Base-by-base conservation (phyloP, 2,797 vertebrate species). In the Sarcoramphus papa region DNA sequence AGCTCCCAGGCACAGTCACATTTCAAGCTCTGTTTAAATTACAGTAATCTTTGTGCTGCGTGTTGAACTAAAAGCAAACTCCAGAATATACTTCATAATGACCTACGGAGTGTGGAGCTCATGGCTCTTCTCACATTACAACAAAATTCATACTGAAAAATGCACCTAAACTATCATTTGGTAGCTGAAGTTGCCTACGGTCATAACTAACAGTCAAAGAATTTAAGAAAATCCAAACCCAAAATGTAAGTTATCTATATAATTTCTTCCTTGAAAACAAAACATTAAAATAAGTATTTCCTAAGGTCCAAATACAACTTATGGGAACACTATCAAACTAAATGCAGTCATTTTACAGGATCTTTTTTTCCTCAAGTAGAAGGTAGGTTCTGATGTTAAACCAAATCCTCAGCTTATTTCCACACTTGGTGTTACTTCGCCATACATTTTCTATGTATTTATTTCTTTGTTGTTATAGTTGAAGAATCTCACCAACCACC, bases 31-130 rank as follows among this genome's bases (percentile, higher is more conserved):
- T 70, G 51, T 82, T 81, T 91, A 89, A 91, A 79, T 78, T 94
- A 69, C 88, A 85, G 51, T 88, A 93, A 96, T 96, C 85, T 82
- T 45, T 69, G 50, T 25, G 41, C 86, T 83, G 89, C 70, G 70
- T 74, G 22, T 28, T 88, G 93, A 95, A 97, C 88, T 77, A 96
- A 90, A 96, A 95, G 79, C 57, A 74, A 94, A 73, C 82, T 88
- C 63, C 57, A 77, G 35, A 63, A 65, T 1, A 57, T 5, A 83
- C 30, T 90, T 62, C 37, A 40, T 21, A 23, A 76, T 23, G 65
- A 69, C 35, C 53, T 79, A 68, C 11, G 2, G 51, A 86, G 19
- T 0, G 4, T 31, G 45, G 82, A 79, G 10, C 47, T 79, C 37
- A 28, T 12, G 24, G 68, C 23, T 92, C 74, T 72, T 70, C 63